Evolutionary conservation across 2,797 vertebrate species (phyloP).

Genomic region (Syndactyla subalaris): DNA sequence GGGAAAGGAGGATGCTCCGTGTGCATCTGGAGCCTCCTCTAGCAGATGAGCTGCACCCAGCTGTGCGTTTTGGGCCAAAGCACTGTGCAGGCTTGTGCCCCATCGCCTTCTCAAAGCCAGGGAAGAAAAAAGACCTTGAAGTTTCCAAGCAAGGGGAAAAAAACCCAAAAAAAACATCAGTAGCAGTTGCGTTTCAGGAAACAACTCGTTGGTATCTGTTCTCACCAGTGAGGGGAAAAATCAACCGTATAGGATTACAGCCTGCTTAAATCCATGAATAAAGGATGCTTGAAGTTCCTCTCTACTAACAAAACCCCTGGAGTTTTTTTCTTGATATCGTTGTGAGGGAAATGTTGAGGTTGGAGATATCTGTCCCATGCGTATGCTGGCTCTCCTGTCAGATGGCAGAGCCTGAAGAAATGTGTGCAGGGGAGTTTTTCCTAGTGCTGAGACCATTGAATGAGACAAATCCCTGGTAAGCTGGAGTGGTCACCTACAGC

Average conservation of each 20-base stretch:
- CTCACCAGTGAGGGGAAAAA: not conserved
- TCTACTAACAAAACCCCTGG: slow-evolving; percentile 50
- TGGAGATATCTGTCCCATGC: not conserved
- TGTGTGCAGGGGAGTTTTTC: not conserved
- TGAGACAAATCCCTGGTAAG: not conserved
- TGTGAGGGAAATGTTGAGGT: slow-evolving; percentile 28
- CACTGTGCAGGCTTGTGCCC: not conserved
- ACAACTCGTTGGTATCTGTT: not conserved
- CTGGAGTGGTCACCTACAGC: fast-evolving
- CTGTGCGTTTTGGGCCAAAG: not conserved
- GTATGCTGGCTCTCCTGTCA: not conserved
- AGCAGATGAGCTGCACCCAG: not conserved
- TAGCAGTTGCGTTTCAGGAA: not conserved
- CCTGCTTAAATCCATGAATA: not conserved
- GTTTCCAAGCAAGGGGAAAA: not conserved
- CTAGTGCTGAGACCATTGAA: not conserved
- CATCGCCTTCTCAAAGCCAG: not conserved
- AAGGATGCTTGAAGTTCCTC: slow-evolving; percentile 40
- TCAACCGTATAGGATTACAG: slow-evolving; percentile 37
- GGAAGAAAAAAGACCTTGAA: not conserved
- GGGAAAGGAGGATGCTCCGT: not conserved
- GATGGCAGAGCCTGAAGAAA: not conserved
- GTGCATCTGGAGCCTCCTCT: not conserved
- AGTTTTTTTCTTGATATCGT: not conserved
- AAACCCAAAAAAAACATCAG: not conserved